Conservation (phyloP, 1,140 invertebrate species). For the Calliopsis andreniformis region DNA sequence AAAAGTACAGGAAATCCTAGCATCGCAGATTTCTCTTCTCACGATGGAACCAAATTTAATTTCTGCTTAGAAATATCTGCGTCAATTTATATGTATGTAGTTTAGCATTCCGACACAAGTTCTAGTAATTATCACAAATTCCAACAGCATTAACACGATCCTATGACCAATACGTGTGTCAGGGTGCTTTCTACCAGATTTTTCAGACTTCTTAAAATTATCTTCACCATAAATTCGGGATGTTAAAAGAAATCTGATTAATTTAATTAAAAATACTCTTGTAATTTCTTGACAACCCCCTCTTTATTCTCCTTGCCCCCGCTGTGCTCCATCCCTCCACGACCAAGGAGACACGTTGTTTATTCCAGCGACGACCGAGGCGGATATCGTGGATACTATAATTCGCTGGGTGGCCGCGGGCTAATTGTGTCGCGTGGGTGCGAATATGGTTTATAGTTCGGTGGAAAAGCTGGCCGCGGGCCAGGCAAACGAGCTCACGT, state of each 20-base stretch:
- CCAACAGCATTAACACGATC: too few species aligned
- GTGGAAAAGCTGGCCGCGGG: slow-evolving; percentile 78
- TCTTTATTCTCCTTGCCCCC: too few species aligned
- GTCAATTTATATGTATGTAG: background rate
- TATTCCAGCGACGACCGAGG: background rate
- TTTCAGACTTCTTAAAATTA: too few species aligned
- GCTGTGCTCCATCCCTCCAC: background rate
- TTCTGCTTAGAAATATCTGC: slow-evolving; percentile 24
- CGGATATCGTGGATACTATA: slow-evolving; percentile 71
- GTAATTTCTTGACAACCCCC: too few species aligned
- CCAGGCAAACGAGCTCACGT: slow-evolving; percentile 80
- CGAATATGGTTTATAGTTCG: slow-evolving; percentile 81
- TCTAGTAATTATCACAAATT: too few species aligned
- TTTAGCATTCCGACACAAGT: too few species aligned
- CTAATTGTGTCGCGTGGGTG: slow-evolving; percentile 81
- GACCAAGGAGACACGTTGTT: background rate
- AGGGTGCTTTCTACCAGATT: too few species aligned
- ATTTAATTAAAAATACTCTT: too few species aligned
- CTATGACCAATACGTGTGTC: too few species aligned
- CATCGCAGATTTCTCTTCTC: slow-evolving; percentile 55
- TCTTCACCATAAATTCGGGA: too few species aligned
- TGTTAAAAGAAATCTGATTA: too few species aligned
- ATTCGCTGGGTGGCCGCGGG: slow-evolving; percentile 72
- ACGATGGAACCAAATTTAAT: slow-evolving; percentile 63
- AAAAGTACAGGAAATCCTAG: slow-evolving; percentile 64